Evolutionary conservation across 2,888 invertebrate species (phyloP).

Genomic region (Zhuqinia jingwanae): DNA sequence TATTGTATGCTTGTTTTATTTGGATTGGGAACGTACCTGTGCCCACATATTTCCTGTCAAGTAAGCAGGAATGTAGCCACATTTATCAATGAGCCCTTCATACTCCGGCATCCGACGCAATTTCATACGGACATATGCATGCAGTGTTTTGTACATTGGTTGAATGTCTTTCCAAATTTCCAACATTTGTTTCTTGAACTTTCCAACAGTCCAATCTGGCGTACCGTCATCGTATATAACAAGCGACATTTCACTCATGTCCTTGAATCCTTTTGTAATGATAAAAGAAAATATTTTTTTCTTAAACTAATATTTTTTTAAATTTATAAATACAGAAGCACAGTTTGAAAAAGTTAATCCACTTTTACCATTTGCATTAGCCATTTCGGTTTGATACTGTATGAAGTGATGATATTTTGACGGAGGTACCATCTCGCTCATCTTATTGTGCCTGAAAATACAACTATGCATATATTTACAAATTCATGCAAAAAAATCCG

Average conservation of each 20-base stretch:
- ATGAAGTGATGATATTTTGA: conserved; percentile 81
- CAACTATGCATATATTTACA: no score
- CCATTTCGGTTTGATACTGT: conserved; percentile 81
- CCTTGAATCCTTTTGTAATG: background rate
- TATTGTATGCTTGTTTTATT: no score
- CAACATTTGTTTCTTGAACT: conserved; percentile 82
- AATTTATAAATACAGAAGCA: background rate
- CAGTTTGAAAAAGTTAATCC: no score
- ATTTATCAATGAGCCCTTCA: conserved; percentile 77
- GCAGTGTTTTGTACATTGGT: conserved; percentile 90
- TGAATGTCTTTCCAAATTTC: conserved; percentile 85
- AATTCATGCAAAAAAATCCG: no score
- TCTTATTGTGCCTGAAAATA: conserved; percentile 76
- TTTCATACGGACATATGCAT: conserved; percentile 89
- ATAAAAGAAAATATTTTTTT: background rate
- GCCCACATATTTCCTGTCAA: conserved; percentile 89
- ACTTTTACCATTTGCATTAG: conserved; percentile 78
- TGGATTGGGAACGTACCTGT: no score
- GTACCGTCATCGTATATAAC: conserved; percentile 89
- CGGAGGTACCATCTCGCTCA: conserved; percentile 72
- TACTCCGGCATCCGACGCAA: conserved; percentile 82
- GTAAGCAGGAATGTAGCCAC: conserved; percentile 79
- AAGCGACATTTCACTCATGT: conserved; percentile 89
- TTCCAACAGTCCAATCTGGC: conserved; percentile 80
- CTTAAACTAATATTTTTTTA: background rate